These are phyloP conservation scores for Sarcophilus harrisii DNA, from an alignment of 2,797 vertebrate species.

Conservation along the genomic window DNA sequence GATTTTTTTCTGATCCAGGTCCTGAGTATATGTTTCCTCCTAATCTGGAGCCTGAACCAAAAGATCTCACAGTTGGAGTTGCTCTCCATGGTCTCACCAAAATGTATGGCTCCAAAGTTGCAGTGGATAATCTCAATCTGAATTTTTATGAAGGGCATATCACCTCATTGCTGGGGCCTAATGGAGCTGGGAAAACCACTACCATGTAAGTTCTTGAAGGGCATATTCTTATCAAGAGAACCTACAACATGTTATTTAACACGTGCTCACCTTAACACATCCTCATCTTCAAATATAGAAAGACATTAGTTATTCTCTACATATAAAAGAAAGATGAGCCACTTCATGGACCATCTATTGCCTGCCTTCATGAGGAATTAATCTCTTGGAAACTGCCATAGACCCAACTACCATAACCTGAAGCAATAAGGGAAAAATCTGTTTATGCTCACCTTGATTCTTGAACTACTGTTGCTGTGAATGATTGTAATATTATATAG, in stretches of 20 bases:
- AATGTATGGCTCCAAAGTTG: conserved; percentile 89
- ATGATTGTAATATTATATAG: background rate
- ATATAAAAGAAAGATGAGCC: background rate
- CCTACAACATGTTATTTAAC: conserved; percentile 18
- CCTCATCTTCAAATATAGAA: background rate
- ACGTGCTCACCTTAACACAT: background rate
- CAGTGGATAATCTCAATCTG: conserved; percentile 93
- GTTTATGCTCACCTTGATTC: background rate
- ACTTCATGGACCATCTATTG: background rate
- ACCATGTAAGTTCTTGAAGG: conserved; percentile 90
- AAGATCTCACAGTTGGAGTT: conserved; percentile 91
- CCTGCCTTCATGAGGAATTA: background rate
- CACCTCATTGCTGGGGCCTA: conserved; percentile 96
- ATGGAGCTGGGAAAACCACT: conserved; percentile 98
- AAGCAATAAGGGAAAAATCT: conserved; percentile 1
- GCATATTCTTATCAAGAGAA: background rate
- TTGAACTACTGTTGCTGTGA: background rate
- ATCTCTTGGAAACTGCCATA: background rate
- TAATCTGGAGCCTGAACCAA: conserved; percentile 88
- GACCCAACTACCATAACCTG: background rate
- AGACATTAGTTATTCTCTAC: background rate
- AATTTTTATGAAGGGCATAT: conserved; percentile 96
- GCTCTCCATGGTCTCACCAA: conserved; percentile 93
- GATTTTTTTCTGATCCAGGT: conserved; percentile 58
- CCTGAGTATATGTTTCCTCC: conserved; percentile 79